These are phyloP conservation scores for Megaceryle torquata DNA, from an alignment of 2,113 vertebrate species.

Conservation along the genomic window DNA sequence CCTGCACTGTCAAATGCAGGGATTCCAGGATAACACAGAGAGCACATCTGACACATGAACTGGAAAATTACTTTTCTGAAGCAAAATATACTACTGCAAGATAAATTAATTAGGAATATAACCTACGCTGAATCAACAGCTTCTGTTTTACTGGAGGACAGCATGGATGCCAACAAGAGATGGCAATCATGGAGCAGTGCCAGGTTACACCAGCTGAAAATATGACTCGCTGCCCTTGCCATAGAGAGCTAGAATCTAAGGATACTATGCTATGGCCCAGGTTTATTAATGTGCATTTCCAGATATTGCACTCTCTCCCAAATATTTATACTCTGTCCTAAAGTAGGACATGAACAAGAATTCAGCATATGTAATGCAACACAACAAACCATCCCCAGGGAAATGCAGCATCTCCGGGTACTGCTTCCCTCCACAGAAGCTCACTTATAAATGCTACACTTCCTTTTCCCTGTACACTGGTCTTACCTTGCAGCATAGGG, in stretches of 20 bases:
- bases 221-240: neutral
- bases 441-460: neutral
- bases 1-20: neutral
- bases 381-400: neutral
- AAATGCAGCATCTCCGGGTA: rapidly evolving
- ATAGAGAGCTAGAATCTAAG: neutral
- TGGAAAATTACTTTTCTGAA: neutral
- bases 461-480: neutral
- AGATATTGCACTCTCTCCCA: neutral
- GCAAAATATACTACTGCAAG: neutral
- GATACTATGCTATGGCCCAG: neutral
- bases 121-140: neutral
- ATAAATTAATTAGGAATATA: neutral
- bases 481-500: neutral
- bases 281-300: neutral
- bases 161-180: neutral
- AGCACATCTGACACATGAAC: neutral
- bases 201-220: neutral
- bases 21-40: neutral
- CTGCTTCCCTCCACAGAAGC: neutral
- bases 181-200: neutral
- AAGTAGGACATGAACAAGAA: neutral
- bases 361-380: neutral
- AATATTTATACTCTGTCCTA: neutral
- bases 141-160: neutral